Percentiles rank a stretch among this genome's conserved stretches.
Conservation (phyloP, 2,113 vertebrate species). For the Indicator maculatus region DNA sequence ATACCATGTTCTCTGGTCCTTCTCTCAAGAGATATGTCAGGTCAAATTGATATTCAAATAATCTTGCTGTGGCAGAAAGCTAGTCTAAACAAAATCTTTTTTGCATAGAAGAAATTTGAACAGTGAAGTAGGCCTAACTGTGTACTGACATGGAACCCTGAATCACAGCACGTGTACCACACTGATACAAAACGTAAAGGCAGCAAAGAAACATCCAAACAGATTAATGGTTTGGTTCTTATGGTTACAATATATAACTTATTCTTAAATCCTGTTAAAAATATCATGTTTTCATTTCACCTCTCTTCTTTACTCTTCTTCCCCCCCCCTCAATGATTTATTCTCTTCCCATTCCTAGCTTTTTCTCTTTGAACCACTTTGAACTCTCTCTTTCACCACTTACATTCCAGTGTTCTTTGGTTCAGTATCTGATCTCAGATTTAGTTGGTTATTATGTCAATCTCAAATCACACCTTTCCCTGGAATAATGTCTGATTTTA, state of each 20-base stretch:
- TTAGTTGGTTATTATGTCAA: neutral
- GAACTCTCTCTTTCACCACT: neutral
- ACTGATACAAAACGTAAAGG: neutral
- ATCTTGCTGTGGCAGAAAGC: neutral
- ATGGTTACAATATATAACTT: neutral
- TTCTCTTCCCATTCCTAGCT: neutral
- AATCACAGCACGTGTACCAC: neutral
- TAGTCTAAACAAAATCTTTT: neutral
- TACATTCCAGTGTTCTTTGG: neutral
- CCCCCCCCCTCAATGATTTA: neutral
- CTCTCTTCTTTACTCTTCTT: neutral
- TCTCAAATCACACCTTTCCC: neutral
- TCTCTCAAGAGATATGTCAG: neutral
- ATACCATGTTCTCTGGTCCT: neutral
- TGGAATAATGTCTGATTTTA: neutral
- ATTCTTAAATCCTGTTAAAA: neutral
- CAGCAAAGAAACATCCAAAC: neutral
- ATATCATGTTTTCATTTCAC: neutral
- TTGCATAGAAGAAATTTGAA: neutral
- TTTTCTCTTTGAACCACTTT: neutral
- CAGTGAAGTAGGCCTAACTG: neutral
- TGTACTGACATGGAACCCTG: rapidly evolving
- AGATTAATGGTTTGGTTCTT: neutral
- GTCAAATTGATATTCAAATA: neutral
- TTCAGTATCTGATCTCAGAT: neutral